Evolutionary conservation across 2,797 vertebrate species (phyloP), one percentile per base, ranked within the genome.

Genomic region (Chaetophractus vellerosus): DNA sequence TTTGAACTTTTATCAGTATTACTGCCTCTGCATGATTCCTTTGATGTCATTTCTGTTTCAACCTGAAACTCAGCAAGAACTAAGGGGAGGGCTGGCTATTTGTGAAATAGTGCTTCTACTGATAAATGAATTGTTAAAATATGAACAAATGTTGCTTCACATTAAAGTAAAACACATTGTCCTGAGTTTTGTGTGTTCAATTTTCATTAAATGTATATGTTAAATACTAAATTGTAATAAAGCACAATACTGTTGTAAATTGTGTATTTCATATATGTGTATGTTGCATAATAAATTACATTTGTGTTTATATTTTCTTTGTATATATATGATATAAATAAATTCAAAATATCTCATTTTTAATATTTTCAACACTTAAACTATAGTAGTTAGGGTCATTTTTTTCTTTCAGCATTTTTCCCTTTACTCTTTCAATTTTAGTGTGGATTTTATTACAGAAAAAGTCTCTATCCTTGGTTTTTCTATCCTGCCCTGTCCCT

Each of bases 361-460:
- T 90, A 94, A 88, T 48, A 72, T 79, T 85, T 80, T 74, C 45
- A 82, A 72, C 16, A 59, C 57, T 79, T 80, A 26, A 26, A 86
- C 9, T 76, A 38, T 26, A 16, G 0, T 55, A 68, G 41, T 26
- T 28, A 76, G 31, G 48, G 2, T 14, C 24, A 59, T 88, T 72
- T 74, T 74, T 74, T 28, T 16, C n/a, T 88, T 88, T 57, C 11
- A 63, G 16, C 23, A 94, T 75, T 96, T 57, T 26, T 24, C 50
- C n/a, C 78, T 26, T 87, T 48, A 68, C 24, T 26, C 33, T 79
- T 96, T 94, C 41, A 74, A 41, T 36, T 91, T 88, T 59, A 52
- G 76, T 83, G 64, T 94, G 86, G 74, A 76, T 95, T 96, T 85
- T 93, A 95, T 95, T 94, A 88, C 26, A 78, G 57, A 48, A 66